Evolutionary conservation across 2,797 vertebrate genomes (phyloP).

Genomic region (Anas bernieri): DNA sequence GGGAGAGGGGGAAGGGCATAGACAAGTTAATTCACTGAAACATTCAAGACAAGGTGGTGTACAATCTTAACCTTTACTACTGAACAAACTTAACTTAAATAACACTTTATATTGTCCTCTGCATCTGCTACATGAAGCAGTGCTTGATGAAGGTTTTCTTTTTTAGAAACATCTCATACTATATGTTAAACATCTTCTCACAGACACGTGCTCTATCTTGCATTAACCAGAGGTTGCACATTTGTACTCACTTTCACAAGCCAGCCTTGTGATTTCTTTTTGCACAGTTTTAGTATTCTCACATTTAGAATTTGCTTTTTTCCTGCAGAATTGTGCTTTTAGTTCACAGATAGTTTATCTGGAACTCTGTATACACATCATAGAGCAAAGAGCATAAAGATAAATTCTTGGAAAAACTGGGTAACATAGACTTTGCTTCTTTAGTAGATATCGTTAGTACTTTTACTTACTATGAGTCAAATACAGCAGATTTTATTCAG

Average conservation of each 20-base stretch:
- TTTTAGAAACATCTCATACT: neutral
- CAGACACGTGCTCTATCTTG: neutral
- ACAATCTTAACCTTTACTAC: neutral
- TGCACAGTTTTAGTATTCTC: neutral
- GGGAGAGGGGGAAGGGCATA: conserved; percentile 14
- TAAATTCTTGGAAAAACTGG: neutral
- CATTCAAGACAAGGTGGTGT: neutral
- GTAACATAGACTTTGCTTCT: neutral
- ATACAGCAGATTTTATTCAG: neutral
- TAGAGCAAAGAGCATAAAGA: neutral
- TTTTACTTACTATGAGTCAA: neutral
- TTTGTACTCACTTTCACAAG: neutral
- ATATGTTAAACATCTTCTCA: neutral
- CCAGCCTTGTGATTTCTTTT: neutral
- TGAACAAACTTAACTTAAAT: neutral
- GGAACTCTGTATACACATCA: neutral
- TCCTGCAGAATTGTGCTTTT: neutral
- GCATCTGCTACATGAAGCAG: neutral
- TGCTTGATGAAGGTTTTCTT: neutral
- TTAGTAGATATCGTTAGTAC: neutral
- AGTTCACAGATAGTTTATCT: neutral
- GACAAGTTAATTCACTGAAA: neutral
- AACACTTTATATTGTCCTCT: neutral
- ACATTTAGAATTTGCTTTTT: neutral
- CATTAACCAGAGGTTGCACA: neutral